These are phyloP conservation scores for Anguilla pacifica DNA, from an alignment of 2,797 vertebrate genomes.

Conservation along the genomic window DNA sequence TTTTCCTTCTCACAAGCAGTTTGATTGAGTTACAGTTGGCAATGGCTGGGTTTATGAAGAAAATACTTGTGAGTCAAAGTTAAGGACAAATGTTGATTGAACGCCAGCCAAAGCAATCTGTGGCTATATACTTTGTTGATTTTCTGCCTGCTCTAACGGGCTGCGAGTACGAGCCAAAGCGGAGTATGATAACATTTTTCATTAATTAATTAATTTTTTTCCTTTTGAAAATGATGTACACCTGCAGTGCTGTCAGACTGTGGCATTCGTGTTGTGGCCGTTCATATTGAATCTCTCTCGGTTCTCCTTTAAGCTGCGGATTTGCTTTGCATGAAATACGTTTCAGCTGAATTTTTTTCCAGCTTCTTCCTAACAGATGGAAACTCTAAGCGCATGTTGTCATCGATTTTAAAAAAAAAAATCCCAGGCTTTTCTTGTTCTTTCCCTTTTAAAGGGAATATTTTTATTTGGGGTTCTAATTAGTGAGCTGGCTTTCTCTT, in stretches of 20 bases:
- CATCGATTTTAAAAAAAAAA: not conserved
- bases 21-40: not conserved
- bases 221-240: not conserved
- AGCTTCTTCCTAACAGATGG: not conserved
- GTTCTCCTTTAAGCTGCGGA: not conserved
- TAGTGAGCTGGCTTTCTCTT: not conserved
- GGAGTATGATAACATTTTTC: no score
- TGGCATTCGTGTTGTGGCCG: not conserved
- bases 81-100: not conserved
- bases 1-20: not conserved
- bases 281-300: not conserved
- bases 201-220: not conserved
- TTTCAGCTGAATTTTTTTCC: not conserved
- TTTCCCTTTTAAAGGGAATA: not conserved
- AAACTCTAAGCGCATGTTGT: not conserved
- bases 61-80: not conserved
- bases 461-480: conserved; percentile 11
- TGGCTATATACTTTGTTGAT: not conserved
- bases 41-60: not conserved
- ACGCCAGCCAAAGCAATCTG: not conserved
- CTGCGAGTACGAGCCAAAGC: not conserved
- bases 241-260: not conserved
- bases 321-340: not conserved
- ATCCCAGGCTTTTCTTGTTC: not conserved
- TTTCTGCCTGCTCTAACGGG: not conserved